Evolutionary conservation across 2,113 vertebrate species (phyloP).

Genomic region (Illadopsis cleaveri): DNA sequence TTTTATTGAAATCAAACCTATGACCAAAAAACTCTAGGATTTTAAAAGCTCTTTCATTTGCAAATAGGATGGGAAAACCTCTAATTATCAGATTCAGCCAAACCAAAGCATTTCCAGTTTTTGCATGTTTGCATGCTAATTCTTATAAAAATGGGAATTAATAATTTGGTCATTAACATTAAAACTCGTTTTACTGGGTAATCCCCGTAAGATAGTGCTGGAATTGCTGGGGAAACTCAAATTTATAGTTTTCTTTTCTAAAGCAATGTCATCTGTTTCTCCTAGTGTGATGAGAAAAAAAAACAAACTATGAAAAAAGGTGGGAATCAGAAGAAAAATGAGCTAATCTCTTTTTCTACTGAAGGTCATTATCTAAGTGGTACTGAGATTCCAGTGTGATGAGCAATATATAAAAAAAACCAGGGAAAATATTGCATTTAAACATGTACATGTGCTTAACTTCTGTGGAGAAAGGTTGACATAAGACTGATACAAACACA

Average conservation of each 20-base stretch:
- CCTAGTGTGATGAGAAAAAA: background rate
- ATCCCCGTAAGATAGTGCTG: background rate
- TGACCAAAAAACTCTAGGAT: background rate
- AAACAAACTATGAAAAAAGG: background rate
- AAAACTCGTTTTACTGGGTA: background rate
- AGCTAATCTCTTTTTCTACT: background rate
- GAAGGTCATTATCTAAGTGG: background rate
- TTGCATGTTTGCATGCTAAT: background rate
- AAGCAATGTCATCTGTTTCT: background rate
- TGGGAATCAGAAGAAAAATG: background rate
- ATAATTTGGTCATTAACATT: background rate
- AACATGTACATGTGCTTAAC: background rate
- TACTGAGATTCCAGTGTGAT: background rate
- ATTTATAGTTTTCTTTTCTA: background rate
- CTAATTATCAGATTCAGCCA: background rate
- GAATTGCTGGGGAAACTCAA: background rate
- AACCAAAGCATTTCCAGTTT: background rate
- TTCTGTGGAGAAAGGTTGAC: background rate
- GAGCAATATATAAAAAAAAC: background rate
- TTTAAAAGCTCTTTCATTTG: background rate
- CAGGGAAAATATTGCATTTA: background rate
- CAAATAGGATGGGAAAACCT: background rate
- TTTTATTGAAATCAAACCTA: background rate
- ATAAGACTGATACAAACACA: background rate
- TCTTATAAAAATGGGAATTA: background rate